Evolutionary conservation across 2,888 invertebrate species (phyloP).

Genomic region (Trichogramma evanescens): DNA sequence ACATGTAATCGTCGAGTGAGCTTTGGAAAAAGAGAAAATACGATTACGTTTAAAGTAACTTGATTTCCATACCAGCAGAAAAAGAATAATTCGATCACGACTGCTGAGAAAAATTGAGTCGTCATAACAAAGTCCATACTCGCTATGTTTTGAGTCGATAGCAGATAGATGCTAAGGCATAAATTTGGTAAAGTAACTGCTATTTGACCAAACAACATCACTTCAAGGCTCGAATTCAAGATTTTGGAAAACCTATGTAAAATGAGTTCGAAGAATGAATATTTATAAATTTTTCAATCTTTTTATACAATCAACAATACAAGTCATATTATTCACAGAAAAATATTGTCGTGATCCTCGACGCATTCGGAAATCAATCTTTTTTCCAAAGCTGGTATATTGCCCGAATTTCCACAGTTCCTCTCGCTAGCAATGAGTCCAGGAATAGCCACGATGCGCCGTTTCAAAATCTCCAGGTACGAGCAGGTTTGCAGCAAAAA

Average conservation of each 20-base stretch:
- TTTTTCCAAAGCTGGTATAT: background rate
- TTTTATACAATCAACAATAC: no score
- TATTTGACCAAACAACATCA: constrained; percentile 20
- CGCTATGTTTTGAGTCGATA: constrained; percentile 13
- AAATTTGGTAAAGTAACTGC: constrained; percentile 20
- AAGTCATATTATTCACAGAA: constrained; percentile 7
- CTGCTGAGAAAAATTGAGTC: constrained; percentile 18
- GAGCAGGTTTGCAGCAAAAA: constrained; percentile 30
- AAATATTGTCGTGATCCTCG: constrained; percentile 20
- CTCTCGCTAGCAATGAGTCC: no score
- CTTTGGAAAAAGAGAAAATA: background rate
- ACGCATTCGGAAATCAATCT: constrained; percentile 7
- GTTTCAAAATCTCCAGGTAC: constrained; percentile 34
- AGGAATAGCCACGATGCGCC: constrained; percentile 11
- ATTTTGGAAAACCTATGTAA: constrained; percentile 9
- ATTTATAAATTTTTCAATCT: background rate
- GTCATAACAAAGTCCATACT: constrained; percentile 21
- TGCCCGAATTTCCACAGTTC: background rate
- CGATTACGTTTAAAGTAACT: constrained; percentile 18
- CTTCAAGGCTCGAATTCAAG: constrained; percentile 14
- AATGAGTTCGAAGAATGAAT: background rate
- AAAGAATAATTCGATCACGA: constrained; percentile 20
- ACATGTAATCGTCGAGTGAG: background rate
- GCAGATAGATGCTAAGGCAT: constrained; percentile 17
- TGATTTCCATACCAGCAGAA: constrained; percentile 23